Evolutionary conservation across 2,113 vertebrate species (phyloP).

Genomic region (Sardina pilchardus): DNA sequence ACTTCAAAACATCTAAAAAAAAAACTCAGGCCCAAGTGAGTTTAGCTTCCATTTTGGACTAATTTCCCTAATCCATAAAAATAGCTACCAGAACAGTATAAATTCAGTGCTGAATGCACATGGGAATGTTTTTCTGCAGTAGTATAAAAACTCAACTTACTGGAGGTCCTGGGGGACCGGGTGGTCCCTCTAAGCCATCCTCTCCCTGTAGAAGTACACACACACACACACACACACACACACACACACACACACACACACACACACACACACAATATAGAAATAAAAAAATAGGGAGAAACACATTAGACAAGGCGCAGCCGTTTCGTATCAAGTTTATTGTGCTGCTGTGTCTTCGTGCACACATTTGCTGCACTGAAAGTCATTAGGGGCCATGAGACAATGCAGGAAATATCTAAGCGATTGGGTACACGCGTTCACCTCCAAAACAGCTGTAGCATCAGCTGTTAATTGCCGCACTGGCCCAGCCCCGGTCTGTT

Average conservation of each 20-base stretch:
- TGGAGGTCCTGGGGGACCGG: conserved; percentile 69
- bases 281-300: not conserved
- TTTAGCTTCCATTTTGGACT: not conserved
- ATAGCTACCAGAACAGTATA: not conserved
- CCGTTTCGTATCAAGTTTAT: not conserved
- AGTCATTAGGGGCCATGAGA: not conserved
- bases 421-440: not conserved
- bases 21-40: not conserved
- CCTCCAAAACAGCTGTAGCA: not conserved
- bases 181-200: conserved; percentile 69
- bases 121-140: not conserved
- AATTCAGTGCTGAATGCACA: not conserved
- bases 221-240: not conserved
- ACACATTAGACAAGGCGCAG: not conserved
- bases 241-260: not conserved
- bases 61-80: not conserved
- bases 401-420: not conserved
- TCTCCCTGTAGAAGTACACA: conserved; percentile 73
- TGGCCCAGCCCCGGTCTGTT: not conserved
- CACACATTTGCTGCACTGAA: not conserved
- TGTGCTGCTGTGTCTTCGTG: not conserved
- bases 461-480: not conserved
- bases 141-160: conserved; percentile 63
- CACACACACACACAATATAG: not conserved
- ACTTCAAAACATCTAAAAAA: not conserved